A percentile compares a stretch with the other conserved stretches of the same genome.
Conservation (phyloP, 1,140 invertebrate genomes). For the Orchestia grillus region DNA sequence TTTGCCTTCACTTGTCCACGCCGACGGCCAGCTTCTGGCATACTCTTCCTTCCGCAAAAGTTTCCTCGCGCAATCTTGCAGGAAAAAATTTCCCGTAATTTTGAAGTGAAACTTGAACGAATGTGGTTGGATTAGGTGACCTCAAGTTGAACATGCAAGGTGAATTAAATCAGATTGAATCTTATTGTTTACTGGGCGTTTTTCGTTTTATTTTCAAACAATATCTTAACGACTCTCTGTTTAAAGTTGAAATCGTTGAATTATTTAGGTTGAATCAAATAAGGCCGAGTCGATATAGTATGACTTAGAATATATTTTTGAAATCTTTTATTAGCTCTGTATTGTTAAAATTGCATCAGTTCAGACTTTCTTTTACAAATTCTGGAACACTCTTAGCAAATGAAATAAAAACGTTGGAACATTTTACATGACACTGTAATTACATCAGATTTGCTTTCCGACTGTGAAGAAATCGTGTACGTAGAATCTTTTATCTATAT, state of each 20-base stretch:
- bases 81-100: too few relatives aligned
- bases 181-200: too few relatives aligned
- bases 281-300: background rate
- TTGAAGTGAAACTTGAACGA: too few relatives aligned
- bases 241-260: background rate
- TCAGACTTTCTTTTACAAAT: background rate
- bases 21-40: background rate
- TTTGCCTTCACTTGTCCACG: too few relatives aligned
- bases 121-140: too few relatives aligned
- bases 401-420: background rate
- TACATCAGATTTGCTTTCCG: background rate
- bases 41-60: background rate
- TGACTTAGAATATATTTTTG: background rate
- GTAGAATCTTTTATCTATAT: background rate
- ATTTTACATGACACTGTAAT: background rate
- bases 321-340: background rate
- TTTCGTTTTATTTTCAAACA: too few relatives aligned
- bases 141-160: too few relatives aligned
- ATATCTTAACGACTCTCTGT: too few relatives aligned
- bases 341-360: too few relatives aligned
- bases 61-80: background rate
- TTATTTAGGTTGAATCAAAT: background rate
- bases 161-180: too few relatives aligned
- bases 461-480: background rate
- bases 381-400: background rate